Evolutionary conservation across 2,797 vertebrate genomes (phyloP), one percentile per base, ranked within the genome.

Genomic region (Pseudotriccus pelzelni): DNA sequence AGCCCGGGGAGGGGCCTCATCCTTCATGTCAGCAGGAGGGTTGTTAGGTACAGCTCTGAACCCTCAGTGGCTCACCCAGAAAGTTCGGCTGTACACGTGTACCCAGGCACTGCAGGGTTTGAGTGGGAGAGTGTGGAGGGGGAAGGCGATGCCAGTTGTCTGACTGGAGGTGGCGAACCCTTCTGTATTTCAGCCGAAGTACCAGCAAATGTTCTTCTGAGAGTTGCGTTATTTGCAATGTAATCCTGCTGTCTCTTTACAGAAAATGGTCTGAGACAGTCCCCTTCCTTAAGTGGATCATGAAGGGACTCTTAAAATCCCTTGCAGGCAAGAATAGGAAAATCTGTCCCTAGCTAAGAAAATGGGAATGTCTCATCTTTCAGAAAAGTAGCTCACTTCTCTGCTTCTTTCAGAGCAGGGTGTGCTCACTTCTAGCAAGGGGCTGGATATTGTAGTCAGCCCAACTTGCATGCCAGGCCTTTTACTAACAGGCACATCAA

Each of bases 401-500:
- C 63, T 91, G 56, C 56, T 41, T 4, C 43, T 85, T 63, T 67
- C 24, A 37, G 76, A 46, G 72, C 78, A 75, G 91, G 66, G 47
- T 69, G 85, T 63, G 44, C 52, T 67, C 27, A 1, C 30, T 75
- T 39, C 32, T 56, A 55, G 73, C 5, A 2, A 20, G 69, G 63
- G 76, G 79, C 70, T 91, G 76, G 55, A 25, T 67, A 1, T 44
- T 94, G 52, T 12, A 53, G 34, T 46, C 79, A 84, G 89, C 82
- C 74, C 74, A 67, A 1, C 62, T 63, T 63, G 69, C 72, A 36
- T 90, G 96, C 93, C 88, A 94, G 84, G 67, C 86, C 80, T 63
- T 96, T 92, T 91, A 89, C 80, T 88, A 94, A 91, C 53, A 66
- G 69, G 70, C 63, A 52, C 77, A 92, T 91, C 91, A 21, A 11